phyloP scores from a whole-genome alignment of 2,113 vertebrate genomes.

The Herpailurus yagouaroundi region DNA sequence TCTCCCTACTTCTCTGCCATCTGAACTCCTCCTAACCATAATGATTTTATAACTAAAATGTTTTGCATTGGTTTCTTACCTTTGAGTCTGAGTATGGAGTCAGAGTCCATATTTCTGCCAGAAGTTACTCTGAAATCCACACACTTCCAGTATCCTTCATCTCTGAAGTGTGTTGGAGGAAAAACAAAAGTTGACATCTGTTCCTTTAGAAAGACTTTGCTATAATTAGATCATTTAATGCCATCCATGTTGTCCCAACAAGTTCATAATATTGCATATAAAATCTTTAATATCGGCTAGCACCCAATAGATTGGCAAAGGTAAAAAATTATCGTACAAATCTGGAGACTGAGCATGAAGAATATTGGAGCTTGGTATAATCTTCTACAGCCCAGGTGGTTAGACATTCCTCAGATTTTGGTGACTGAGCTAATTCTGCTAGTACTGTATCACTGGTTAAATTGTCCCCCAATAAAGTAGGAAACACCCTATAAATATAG shows the following conservation, averaged over 20 bases:
- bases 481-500: background rate
- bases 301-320: background rate
- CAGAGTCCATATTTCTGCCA: background rate
- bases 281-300: background rate
- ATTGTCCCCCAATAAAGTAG: background rate
- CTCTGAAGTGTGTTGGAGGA: background rate
- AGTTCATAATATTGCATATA: background rate
- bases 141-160: background rate
- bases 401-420: background rate
- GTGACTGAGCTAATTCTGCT: background rate
- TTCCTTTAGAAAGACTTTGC: background rate
- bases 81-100: background rate
- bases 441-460: background rate
- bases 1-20: no score
- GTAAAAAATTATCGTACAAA: background rate
- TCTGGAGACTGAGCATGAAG: background rate
- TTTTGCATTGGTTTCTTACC: background rate
- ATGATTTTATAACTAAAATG: background rate
- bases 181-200: background rate
- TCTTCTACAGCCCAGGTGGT: background rate
- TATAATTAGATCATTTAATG: background rate
- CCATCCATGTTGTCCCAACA: background rate
- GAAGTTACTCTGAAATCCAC: background rate
- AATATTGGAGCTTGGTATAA: background rate
- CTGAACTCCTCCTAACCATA: no score